Evolutionary conservation across 1,140 invertebrate genomes (phyloP).

Genomic region (Bombus superbus): DNA sequence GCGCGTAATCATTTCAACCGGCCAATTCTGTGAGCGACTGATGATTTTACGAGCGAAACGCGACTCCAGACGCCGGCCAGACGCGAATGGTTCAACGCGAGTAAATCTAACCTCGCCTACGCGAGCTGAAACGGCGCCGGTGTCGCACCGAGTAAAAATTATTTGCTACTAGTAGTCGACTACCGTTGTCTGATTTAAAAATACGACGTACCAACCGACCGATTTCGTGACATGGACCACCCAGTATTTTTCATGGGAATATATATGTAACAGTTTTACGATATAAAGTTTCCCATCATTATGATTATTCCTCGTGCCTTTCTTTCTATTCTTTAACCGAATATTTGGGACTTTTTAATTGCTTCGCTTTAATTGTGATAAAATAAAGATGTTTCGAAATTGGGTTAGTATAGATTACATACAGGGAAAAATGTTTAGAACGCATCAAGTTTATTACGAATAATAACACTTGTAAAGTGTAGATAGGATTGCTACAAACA

Average conservation of each 20-base stretch:
- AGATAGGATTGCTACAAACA: no score
- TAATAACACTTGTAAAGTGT: no score
- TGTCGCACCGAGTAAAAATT: slow-evolving; percentile 38
- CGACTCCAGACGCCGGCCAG: slow-evolving; percentile 60
- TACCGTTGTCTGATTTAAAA: slow-evolving; percentile 34
- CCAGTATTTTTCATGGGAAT: neutral
- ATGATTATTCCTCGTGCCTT: neutral
- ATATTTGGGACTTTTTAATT: neutral
- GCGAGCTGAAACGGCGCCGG: slow-evolving; percentile 42
- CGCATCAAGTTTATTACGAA: neutral
- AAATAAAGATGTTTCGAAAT: neutral
- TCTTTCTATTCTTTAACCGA: neutral
- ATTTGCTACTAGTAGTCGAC: slow-evolving; percentile 36
- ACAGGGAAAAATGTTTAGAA: no score
- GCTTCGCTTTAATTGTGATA: neutral
- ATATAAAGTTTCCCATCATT: no score
- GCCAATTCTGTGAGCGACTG: slow-evolving; percentile 15
- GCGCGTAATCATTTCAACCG: slow-evolving; percentile 47
- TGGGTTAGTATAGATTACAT: neutral
- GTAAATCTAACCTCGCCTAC: slow-evolving; percentile 65
- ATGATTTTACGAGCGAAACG: slow-evolving; percentile 64
- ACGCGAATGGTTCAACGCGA: slow-evolving; percentile 51
- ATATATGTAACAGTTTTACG: neutral
- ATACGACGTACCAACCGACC: slow-evolving; percentile 11
- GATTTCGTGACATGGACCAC: slow-evolving; percentile 3